Evolutionary conservation across 2,797 vertebrate genomes (phyloP).

Genomic region (Zalophus californianus): DNA sequence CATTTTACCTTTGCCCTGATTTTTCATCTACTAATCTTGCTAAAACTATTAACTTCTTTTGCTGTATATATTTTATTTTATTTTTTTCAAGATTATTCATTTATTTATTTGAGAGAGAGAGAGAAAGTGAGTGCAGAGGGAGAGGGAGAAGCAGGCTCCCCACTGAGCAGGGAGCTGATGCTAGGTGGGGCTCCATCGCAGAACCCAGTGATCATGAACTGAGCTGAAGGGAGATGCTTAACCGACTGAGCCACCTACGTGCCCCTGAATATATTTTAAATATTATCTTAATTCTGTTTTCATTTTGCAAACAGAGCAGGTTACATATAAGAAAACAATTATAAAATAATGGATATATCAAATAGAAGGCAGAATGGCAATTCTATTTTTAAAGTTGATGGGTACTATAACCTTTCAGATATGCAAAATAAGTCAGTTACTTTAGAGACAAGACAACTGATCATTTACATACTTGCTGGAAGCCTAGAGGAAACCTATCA

Average conservation of each 20-base stretch:
- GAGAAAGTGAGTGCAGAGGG: neutral
- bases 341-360: neutral
- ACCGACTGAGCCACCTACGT: neutral
- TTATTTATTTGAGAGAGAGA: neutral
- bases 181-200: neutral
- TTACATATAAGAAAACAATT: neutral
- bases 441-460: neutral
- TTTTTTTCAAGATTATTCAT: neutral
- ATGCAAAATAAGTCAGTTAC: conserved; percentile 11
- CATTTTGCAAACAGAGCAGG: neutral
- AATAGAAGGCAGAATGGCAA: neutral
- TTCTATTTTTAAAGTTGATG: neutral
- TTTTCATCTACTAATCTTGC: neutral
- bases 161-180: neutral
- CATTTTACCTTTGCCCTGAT: neutral
- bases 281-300: neutral
- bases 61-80: neutral
- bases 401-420: neutral
- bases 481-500: neutral
- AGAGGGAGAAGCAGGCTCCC: neutral
- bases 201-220: neutral
- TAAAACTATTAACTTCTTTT: conserved; percentile 6
- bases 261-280: conserved; percentile 18
- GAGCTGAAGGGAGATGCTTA: neutral
- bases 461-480: neutral